Base-by-base conservation (phyloP, 2,797 vertebrate species). In the Distichodus sexfasciatus region DNA sequence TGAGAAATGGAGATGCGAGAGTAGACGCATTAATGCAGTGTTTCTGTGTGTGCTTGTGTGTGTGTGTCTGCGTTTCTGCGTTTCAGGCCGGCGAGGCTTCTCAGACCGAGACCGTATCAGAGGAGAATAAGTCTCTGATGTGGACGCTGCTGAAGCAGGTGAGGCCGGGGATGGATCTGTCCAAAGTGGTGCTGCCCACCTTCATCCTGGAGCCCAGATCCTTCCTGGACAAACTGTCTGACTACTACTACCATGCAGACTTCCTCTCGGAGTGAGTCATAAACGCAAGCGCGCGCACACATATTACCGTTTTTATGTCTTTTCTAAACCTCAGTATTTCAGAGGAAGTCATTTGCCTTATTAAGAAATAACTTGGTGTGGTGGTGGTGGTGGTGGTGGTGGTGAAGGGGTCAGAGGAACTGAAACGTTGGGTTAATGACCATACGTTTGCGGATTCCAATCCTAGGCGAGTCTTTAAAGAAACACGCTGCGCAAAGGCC, bases 201-300 rank as follows among this genome's bases (percentile, higher is more conserved):
- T 99, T 99, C 87, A 98, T 99, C 82, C 91, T 99, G 86, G 97
- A 99, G 79, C 96, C 94, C 0, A 89, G 96, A 41, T 98, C 96
- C 72, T 98, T 99, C 78, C 83, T 98, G 84, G 97, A 99, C 88
- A 99, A 99, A 84, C 92, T 99, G 10, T 99, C 96, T 1, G 96
- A 99, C 87, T 99, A 99, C 83, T 99, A 98, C 83, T 99, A 94
- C 85, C 97, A 99, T 31, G 97, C 97, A 46, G 95, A 98, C 87
- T 97, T 98, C 83, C 84, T 98, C 6, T 98, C 96, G 1, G 94
- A 98, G 96, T 99, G 89, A 93, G 96, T 83, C 0, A 40, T 1
- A 11, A n/a, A 3, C 28, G n/a, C 26, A 46, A 11, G 7, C 24
- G 44, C 54, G 29, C 43, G 58, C 47, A 46, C 35, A 26, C 38